These are phyloP conservation scores for Dendrocincla tyrannina DNA, from an alignment of 2,797 vertebrate species.

Conservation along the genomic window DNA sequence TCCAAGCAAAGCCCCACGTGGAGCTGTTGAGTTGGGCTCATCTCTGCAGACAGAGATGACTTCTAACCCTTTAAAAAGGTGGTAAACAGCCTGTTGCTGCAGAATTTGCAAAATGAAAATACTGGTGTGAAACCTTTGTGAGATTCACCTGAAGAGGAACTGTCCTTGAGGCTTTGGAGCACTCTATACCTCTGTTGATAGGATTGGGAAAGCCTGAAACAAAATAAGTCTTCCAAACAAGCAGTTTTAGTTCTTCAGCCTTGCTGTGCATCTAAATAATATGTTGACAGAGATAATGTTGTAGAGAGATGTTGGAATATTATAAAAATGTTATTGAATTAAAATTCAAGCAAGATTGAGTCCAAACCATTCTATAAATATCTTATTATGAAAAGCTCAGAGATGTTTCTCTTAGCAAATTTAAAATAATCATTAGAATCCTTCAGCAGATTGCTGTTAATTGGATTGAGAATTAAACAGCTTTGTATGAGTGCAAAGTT, in stretches of 20 bases:
- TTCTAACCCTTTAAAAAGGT: background rate
- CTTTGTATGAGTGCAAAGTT: conserved; percentile 80
- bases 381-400: conserved; percentile 77
- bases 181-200: accelerated
- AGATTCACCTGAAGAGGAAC: background rate
- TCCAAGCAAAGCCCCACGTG: accelerated
- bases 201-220: background rate
- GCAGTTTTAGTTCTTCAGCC: background rate
- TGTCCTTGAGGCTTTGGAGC: background rate
- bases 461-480: conserved; percentile 83
- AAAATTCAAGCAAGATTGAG: conserved; percentile 56
- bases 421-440: conserved; percentile 83
- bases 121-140: accelerated
- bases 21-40: background rate
- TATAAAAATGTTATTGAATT: conserved; percentile 67
- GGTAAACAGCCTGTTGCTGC: accelerated
- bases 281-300: conserved; percentile 9
- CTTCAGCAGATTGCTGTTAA: conserved; percentile 83
- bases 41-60: background rate
- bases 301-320: background rate
- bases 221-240: background rate
- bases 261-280: background rate
- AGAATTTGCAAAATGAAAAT: background rate
- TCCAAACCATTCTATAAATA: conserved; percentile 75
- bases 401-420: conserved; percentile 84